Evolutionary conservation across 2,113 vertebrate species (phyloP).

Genomic region (Centropus unirufus): DNA sequence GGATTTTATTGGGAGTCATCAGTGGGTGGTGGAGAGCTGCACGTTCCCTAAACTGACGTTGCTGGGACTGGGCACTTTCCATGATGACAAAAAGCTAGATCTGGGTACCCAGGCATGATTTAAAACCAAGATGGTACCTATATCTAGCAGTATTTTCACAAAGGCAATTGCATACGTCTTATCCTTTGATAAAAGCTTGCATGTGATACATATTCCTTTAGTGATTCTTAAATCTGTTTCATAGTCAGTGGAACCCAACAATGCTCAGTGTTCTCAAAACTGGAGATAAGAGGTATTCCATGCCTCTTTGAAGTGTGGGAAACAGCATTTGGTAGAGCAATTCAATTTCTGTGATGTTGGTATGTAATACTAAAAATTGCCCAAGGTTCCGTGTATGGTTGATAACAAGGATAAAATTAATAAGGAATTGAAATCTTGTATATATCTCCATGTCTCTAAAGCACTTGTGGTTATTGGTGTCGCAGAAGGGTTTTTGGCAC

Average conservation of each 20-base stretch:
- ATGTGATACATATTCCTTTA: neutral
- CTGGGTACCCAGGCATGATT: neutral
- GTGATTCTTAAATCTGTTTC: neutral
- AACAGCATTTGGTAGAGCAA: neutral
- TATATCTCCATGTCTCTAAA: neutral
- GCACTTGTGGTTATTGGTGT: neutral
- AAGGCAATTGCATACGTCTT: neutral
- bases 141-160: neutral
- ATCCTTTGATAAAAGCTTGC: neutral
- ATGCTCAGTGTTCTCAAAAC: neutral
- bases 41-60: neutral
- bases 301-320: neutral
- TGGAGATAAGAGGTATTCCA: neutral
- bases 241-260: neutral
- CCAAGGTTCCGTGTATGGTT: neutral
- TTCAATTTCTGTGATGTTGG: conserved; percentile 14
- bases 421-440: neutral
- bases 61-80: rapidly evolving
- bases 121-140: neutral
- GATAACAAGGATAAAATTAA: conserved; percentile 10
- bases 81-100: neutral
- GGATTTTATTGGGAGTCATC: neutral
- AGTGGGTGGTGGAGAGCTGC: neutral
- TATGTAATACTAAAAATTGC: neutral
- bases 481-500: neutral